Conservation (phyloP, 2,888 invertebrate species). For the Scaptomyza parva region DNA sequence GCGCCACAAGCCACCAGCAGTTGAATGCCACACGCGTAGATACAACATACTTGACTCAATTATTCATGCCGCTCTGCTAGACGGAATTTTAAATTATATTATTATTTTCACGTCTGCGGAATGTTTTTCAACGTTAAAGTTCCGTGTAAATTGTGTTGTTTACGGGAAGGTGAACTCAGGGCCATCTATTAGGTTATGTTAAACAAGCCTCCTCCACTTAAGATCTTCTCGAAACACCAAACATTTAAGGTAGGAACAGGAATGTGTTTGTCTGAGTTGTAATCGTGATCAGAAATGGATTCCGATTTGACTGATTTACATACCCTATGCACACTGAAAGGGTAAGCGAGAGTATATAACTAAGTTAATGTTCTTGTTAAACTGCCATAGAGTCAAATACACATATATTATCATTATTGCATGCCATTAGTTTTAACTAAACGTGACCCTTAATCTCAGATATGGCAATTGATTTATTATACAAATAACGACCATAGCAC, state of each 20-base stretch:
- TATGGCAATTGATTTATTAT: not conserved
- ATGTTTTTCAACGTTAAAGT: not conserved
- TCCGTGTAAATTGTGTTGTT: not conserved
- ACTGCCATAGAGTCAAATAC: not conserved
- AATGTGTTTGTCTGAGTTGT: not conserved
- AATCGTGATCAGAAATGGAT: not conserved
- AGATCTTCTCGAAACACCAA: not conserved
- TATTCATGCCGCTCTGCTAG: conserved; percentile 22
- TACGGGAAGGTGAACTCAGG: no score
- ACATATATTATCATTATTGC: not conserved
- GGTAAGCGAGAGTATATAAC: no score
- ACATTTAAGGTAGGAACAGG: not conserved
- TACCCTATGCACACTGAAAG: not conserved
- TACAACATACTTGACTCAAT: conserved; percentile 14
- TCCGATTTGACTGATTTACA: not conserved
- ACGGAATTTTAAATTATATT: conserved; percentile 4
- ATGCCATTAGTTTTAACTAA: not conserved
- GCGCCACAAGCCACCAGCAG: not conserved
- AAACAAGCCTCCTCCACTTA: not conserved
- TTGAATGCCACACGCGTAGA: conserved; percentile 11
- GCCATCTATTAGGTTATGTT: conserved; percentile 1
- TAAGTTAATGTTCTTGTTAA: not conserved
- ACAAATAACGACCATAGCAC: not conserved
- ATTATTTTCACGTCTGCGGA: not conserved
- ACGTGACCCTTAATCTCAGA: not conserved